Conservation (phyloP, 2,888 invertebrate species). For the Lysandra coridon region DNA sequence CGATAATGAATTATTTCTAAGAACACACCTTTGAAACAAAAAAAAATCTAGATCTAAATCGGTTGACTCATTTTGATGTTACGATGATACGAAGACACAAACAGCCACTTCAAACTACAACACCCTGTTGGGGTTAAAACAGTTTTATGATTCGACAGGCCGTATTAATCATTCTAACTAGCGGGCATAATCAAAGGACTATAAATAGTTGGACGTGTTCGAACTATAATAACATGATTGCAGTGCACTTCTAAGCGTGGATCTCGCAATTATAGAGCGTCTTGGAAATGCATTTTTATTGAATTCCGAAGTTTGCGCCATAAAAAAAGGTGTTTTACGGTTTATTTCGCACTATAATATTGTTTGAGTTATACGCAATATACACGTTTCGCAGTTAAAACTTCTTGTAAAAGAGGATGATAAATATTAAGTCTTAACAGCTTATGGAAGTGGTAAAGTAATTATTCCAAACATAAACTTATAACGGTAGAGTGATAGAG, state of each 20-base stretch:
- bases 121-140: slow-evolving; percentile 3
- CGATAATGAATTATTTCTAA: neutral
- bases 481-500: neutral
- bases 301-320: slow-evolving; percentile 7
- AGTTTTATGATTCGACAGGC: slow-evolving; percentile 31
- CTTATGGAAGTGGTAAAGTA: no score
- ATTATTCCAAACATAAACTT: neutral
- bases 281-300: slow-evolving; percentile 32
- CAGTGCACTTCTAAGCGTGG: slow-evolving; percentile 52
- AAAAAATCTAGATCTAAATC: neutral
- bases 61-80: no score
- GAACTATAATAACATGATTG: slow-evolving; percentile 61
- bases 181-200: slow-evolving; percentile 17
- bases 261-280: slow-evolving; percentile 59
- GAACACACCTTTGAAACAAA: neutral
- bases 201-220: slow-evolving; percentile 46
- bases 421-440: no score
- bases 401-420: no score
- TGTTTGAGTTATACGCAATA: neutral
- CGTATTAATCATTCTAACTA: slow-evolving; percentile 27
- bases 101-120: neutral
- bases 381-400: neutral
- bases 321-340: slow-evolving; percentile 32
- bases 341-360: neutral
- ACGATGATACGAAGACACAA: neutral